Base-by-base conservation (phyloP, 2,113 vertebrate species). In the Electrona antarctica region DNA sequence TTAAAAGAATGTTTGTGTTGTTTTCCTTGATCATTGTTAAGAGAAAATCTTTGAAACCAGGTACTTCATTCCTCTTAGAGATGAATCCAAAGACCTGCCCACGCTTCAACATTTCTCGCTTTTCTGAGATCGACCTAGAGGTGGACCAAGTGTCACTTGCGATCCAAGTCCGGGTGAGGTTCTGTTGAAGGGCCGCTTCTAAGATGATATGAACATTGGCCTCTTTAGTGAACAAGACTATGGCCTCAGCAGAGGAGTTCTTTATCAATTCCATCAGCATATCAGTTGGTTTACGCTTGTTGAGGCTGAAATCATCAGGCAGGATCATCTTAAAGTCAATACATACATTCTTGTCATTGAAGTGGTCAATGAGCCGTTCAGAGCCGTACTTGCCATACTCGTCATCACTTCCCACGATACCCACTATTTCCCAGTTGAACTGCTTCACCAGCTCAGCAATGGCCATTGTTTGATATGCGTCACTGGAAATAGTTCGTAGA, bases 331-430 rank as follows among this genome's bases (percentile, higher is more conserved):
- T n/a, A 54, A 87, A 88, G 28, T 87, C 80, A 64, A 87, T 48
- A 62, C 91, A 91, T 48, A 85, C 1, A 0, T 41, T 29, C 2
- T 61, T 3, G 4, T 45, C 0, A 0, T 0, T 47, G 33, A 90
- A 69, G 6, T 7, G 33, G 0, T 54, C 0, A 0, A 0, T 0
- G 0, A 91, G 80, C 2, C 41, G 0, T 1, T 88, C 76, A 6
- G 71, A 69, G 15, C 90, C 87, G 3, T 85, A 87, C 67, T 75
- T 88, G 28, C 91, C 86, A 0, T 92, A 90, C 51, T 83, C 88
- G 67, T 91, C 89, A 66, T 87, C 75, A 60, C 89, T 90, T 75
- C 81, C 87, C n/a, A 92, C 52, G 59, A 85, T 78, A n/a, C 60
- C 84, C 47, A 92, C 82, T 7, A 69, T 64, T 68, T 60, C 63